These are phyloP conservation scores for Dromococcyx pavoninus DNA, from an alignment of 2,797 vertebrate genomes.

Conservation along the genomic window DNA sequence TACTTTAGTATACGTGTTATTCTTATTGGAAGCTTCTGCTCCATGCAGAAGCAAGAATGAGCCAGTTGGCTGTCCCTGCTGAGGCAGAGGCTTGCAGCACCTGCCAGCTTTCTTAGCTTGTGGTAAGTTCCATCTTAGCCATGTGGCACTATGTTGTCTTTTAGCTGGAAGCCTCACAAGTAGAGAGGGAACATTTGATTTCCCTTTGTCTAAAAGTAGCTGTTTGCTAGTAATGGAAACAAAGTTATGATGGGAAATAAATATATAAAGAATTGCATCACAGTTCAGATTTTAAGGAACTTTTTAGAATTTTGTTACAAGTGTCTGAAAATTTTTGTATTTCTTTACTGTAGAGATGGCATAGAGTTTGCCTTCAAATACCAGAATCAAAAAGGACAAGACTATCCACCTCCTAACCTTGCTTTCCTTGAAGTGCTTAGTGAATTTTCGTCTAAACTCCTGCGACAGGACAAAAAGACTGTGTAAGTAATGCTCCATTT, in stretches of 20 bases:
- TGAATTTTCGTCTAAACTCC: constrained; percentile 97
- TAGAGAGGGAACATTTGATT: background rate
- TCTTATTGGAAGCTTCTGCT: background rate
- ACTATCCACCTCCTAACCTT: constrained; percentile 94
- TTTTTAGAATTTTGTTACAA: background rate
- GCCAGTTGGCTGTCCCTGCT: background rate
- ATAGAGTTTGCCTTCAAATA: constrained; percentile 99
- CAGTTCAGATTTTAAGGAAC: background rate
- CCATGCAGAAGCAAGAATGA: background rate
- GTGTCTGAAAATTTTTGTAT: background rate
- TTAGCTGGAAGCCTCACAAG: background rate
- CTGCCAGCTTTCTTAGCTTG: background rate
- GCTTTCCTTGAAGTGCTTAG: constrained; percentile 97
- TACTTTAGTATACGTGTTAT: background rate
- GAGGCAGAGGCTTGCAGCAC: background rate
- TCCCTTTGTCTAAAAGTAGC: background rate
- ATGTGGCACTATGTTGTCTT: background rate
- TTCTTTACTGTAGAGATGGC: constrained; percentile 84
- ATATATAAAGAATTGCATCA: background rate
- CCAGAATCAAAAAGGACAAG: constrained; percentile 94
- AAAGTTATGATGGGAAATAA: background rate
- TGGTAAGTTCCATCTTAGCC: background rate
- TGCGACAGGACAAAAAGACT: constrained; percentile 99
- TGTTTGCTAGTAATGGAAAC: background rate
- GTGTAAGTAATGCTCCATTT: constrained; percentile 84